Evolutionary conservation across 2,113 vertebrate species (phyloP).

Genomic region (Sphaerodactylus townsendi): DNA sequence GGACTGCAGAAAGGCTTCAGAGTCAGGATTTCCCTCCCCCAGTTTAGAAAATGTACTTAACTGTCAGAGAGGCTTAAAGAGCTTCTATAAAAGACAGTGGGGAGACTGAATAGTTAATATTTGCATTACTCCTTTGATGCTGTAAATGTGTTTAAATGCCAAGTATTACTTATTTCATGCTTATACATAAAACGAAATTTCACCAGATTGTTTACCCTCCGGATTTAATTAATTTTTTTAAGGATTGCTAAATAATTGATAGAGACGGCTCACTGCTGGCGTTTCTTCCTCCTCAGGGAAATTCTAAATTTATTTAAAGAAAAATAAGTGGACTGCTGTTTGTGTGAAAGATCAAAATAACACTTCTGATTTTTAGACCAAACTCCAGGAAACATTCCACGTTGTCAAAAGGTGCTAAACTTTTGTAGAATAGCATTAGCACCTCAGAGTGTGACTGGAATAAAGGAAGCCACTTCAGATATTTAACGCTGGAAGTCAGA

Average conservation of each 20-base stretch:
- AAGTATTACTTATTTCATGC: constrained; percentile 5
- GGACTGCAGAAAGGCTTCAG: no score
- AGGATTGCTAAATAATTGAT: constrained; percentile 7
- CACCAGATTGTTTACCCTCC: not conserved
- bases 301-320: not conserved
- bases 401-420: not conserved
- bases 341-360: not conserved
- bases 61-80: not conserved
- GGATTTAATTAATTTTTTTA: constrained; percentile 11
- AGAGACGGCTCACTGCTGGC: not conserved
- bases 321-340: constrained; percentile 3
- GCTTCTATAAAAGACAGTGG: not conserved
- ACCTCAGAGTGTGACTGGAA: not conserved
- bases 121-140: not conserved
- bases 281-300: not conserved
- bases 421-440: not conserved
- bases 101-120: not conserved
- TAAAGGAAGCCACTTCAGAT: not conserved
- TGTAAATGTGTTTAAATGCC: not conserved
- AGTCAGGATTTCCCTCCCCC: not conserved
- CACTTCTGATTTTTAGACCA: not conserved
- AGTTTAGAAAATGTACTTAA: not conserved
- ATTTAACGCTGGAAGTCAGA: not conserved
- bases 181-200: not conserved
- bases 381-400: not conserved